Base-by-base conservation (phyloP, 2,113 vertebrate species). In the Onychorhynchus coronatus region DNA sequence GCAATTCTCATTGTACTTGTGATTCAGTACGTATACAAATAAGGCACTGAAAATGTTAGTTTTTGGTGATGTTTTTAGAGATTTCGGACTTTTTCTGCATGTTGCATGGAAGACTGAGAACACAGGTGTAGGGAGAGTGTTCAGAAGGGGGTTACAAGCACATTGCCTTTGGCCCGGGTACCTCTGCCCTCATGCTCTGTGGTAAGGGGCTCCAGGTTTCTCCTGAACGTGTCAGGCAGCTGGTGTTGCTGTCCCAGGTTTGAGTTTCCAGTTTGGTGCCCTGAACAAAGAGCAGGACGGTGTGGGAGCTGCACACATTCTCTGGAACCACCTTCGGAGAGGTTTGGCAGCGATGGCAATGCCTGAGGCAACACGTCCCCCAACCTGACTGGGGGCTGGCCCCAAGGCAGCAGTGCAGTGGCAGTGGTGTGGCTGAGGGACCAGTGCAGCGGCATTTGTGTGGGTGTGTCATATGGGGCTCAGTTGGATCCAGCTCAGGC, bases 221-320 rank as follows among this genome's bases (percentile, higher is more conserved):
- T 9, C 24, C 10, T 11, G 39, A 3, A 3, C 0, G 0, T 8
- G 16, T 24, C 56, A 6, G 1, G 10, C 4, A 11, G 18, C 24
- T 11, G 78, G 20, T 23, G 2, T 24, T 19, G 33, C 70, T 20
- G 6, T 25, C 33, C 52, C 22, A 0, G 1, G 39, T 66, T 21
- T 0, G 11, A 22, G 47, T 8, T 28, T 3, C 58, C 58, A 2
- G 11, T 15, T 1, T 0, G 2, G 0, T 3, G 19, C 33, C 2
- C 0, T 27, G 52, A 8, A 12, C 4, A 8, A 14, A 6, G 70
- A 25, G 42, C 71, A 12, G 0, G 2, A 6, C 0, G 6, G 25
- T 6, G 41, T 6, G 14, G 35, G 13, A 4, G 61, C 59, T 13
- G 31, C 21, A 1, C 14, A 0, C 39, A 0, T 2, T 4, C 11